A percentile compares a stretch with the other conserved stretches of the same genome.
Evolutionary conservation across 1,140 invertebrate genomes (phyloP).

Genomic region (Sitophilus oryzae): DNA sequence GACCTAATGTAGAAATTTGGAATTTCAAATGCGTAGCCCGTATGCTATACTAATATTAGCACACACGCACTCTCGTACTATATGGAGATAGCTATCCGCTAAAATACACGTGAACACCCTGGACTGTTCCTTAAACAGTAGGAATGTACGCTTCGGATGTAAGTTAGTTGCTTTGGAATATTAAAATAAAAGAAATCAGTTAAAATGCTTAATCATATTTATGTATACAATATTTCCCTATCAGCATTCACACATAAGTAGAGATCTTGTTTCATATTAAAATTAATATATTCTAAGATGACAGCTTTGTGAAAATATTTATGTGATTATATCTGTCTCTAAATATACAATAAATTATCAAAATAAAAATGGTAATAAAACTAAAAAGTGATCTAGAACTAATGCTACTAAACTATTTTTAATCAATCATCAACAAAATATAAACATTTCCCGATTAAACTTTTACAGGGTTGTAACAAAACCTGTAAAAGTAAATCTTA

Average conservation of each 20-base stretch:
- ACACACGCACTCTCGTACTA: too few relatives aligned
- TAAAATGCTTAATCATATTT: not conserved
- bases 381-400: conserved; percentile 1
- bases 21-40: too few relatives aligned
- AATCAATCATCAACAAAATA: conserved; percentile 4
- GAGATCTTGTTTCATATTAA: conserved; percentile 10
- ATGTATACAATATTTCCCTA: conserved; percentile 1
- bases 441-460: conserved; percentile 4
- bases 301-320: not conserved
- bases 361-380: conserved; percentile 3
- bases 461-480: not conserved
- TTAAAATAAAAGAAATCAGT: conserved; percentile 12
- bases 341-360: too few relatives aligned
- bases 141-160: too few relatives aligned
- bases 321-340: too few relatives aligned
- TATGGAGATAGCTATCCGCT: too few relatives aligned
- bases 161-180: not conserved
- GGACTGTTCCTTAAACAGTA: too few relatives aligned
- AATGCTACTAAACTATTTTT: conserved; percentile 4
- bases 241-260: conserved; percentile 18
- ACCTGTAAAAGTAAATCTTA: conserved; percentile 5
- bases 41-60: too few relatives aligned
- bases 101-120: too few relatives aligned
- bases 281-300: conserved; percentile 7
- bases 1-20: too few relatives aligned